Evolutionary conservation across 2,888 invertebrate genomes (phyloP).

Genomic region (Stratiomys singularior): DNA sequence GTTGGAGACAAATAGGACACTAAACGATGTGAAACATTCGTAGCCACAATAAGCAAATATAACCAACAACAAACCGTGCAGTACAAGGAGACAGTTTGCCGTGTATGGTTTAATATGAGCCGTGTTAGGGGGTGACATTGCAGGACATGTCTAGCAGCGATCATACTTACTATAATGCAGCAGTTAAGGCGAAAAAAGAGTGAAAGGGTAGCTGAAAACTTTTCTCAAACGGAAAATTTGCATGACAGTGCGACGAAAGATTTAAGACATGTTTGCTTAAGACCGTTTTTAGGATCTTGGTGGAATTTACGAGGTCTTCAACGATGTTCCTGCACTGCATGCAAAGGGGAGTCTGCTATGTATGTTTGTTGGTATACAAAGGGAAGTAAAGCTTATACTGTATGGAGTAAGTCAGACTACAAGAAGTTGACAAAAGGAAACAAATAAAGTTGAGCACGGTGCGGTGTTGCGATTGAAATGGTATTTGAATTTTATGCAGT

Average conservation of each 20-base stretch:
- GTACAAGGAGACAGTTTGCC: conserved; percentile 1
- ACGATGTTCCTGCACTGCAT: conserved; percentile 16
- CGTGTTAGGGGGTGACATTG: background rate
- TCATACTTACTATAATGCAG: conserved; percentile 34
- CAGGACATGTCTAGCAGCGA: conserved; percentile 17
- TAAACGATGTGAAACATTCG: conserved; percentile 36
- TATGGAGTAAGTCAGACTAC: background rate
- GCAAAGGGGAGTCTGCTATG: background rate
- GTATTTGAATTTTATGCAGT: background rate
- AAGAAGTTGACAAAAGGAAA: background rate
- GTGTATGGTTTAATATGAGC: background rate
- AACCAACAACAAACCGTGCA: background rate
- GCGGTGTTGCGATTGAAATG: background rate
- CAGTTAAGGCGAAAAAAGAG: conserved; percentile 29
- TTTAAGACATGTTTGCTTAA: conserved; percentile 44
- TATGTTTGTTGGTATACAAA: background rate
- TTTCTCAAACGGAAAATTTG: conserved; percentile 51
- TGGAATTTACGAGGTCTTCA: conserved; percentile 29
- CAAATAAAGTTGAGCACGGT: background rate
- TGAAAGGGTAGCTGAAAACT: conserved; percentile 31
- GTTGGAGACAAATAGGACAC: conserved; percentile 45
- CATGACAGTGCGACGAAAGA: conserved; percentile 50
- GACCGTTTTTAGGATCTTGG: conserved; percentile 21
- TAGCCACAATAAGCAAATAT: conserved; percentile 22
- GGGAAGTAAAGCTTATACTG: background rate